Evolutionary conservation across 2,888 invertebrate genomes (phyloP), one percentile per base, ranked within the genome.

Genomic region (Cataglyphis albicans): DNA sequence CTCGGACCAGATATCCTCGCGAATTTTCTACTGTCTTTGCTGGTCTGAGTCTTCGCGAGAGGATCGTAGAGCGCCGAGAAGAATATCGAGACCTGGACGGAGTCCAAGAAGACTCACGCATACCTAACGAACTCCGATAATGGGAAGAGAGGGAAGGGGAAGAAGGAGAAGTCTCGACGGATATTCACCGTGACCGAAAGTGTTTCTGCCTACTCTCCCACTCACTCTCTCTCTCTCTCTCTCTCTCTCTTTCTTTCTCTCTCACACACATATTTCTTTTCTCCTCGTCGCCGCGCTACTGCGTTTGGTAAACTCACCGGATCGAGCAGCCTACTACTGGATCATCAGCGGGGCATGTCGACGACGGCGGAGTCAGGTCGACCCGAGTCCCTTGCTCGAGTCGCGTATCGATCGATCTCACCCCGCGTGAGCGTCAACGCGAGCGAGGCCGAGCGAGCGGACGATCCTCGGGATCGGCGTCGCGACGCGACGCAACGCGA

Each of bases 261-360:
- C 25, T 4, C 38, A 41, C 29, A 41, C 15, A 35, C 21, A 44
- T 44, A 44, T 44, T 29, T 67, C 18, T 59, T 35, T 48, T 32
- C 55, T 25, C 12, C 67, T 35, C 48, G 18, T 0, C 67, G 52
- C 21, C 35, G 35, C 32, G 59, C 74, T 61, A 68, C 48, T 48
- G 57, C 72, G 82, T 74, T 78, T 59, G 76, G 52, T 52, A 81
- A 84, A 88, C 88, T 88, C 84, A 88, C 88, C 88, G 81, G 59
- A 82, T 80, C 55, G 63, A 67, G 57, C 38, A 74, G 81, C 38
- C 52, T 81, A 63, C 78, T 85, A 52, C 78, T 85, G 83, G 85
- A 88, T 74, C 88, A 88, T 74, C 88, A 88, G 78, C 89, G 86
- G 87, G 75, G 72, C 88, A 88, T 88, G 70, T 88, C 87, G 87